Evolutionary conservation across 2,888 invertebrate species (phyloP), one percentile per base, ranked within the genome.

Genomic region (Keiferia lycopersicella): DNA sequence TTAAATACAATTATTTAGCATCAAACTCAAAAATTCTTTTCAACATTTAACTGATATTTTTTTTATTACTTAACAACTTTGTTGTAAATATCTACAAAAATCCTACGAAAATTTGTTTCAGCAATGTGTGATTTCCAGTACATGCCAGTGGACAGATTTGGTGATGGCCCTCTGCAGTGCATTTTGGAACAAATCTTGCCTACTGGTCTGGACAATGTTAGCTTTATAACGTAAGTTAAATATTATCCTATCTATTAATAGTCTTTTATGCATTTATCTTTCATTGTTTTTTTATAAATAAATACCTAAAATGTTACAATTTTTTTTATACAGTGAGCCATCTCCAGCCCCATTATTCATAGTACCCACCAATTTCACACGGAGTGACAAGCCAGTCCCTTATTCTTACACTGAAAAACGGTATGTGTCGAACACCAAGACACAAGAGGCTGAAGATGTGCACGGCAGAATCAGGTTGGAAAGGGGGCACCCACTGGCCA

Each of bases 71-170:
- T n/a, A n/a, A n/a, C n/a, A n/a, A n/a, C n/a, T n/a, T n/a, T n/a
- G n/a, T n/a, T n/a, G n/a, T n/a, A n/a, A n/a, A n/a, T n/a, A n/a
- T n/a, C n/a, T n/a, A n/a, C n/a, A n/a, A n/a, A n/a, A n/a, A n/a
- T n/a, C n/a, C n/a, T n/a, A n/a, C n/a, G n/a, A n/a, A n/a, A 16
- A 8, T 45, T 73, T 73, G 63, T 88, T 92, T 39, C 82, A 97
- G 97, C 94, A 68, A 88, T 98, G 77, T 96, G 95, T 81, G 99
- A 99, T 86, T 99, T 97, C 83, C 98, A 99, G 86, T 99, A 95
- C 81, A 86, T 99, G 66, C 97, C 99, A 1, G 89, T 98, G 71
- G 83, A 84, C 50, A 83, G 87, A 68, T 82, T 92, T 68, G 77
- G 69, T 4, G 69, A 82, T 41, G 86, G 87, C 11, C 85, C 89